Percentiles rank a stretch among this genome's conserved stretches.
Evolutionary conservation across 2,797 vertebrate genomes (phyloP).

Genomic region (Hapalemur alaotrensis): DNA sequence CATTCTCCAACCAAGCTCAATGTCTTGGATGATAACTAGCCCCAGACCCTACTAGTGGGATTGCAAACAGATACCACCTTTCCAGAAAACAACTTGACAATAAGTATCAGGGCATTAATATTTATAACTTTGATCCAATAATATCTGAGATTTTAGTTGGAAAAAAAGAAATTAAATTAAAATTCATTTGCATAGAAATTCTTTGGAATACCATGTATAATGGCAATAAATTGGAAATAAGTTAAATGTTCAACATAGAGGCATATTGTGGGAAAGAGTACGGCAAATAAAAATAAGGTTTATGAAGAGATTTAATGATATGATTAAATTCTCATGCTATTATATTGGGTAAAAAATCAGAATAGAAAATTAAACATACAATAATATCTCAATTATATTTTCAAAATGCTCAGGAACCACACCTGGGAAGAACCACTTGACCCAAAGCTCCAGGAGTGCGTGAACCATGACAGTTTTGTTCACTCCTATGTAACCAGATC

Average conservation of each 20-base stretch:
- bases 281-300: background rate
- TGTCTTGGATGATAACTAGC: background rate
- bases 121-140: slow-evolving; percentile 3
- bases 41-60: background rate
- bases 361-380: background rate
- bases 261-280: background rate
- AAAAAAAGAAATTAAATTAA: background rate
- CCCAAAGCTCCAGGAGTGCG: background rate
- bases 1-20: background rate
- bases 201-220: background rate
- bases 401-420: background rate
- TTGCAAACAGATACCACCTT: background rate
- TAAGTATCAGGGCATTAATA: background rate
- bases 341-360: slow-evolving; percentile 24
- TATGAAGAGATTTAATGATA: background rate
- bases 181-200: slow-evolving; percentile 27
- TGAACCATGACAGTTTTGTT: background rate
- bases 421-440: background rate
- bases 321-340: background rate
- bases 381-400: background rate
- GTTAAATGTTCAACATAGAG: background rate
- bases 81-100: slow-evolving; percentile 29
- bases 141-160: background rate
- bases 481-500: background rate
- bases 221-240: background rate